Evolutionary conservation across 2,888 invertebrate species (phyloP).

Genomic region (Himalopsyche tibetana): DNA sequence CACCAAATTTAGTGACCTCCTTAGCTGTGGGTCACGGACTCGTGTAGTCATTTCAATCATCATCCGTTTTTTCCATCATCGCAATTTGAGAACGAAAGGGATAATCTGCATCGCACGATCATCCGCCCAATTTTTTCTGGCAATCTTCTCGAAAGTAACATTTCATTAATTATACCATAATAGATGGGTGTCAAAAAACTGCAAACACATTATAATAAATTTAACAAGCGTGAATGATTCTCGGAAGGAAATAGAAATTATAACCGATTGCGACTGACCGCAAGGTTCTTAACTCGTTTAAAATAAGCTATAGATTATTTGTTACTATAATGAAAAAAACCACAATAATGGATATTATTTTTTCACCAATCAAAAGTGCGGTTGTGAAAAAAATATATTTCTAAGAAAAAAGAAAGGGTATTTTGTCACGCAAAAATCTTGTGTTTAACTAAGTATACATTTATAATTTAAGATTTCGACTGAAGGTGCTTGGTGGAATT

Average conservation of each 20-base stretch:
- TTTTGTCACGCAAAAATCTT: no score
- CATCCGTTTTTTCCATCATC: not conserved
- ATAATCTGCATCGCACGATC: conserved; percentile 19
- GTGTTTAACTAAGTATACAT: no score
- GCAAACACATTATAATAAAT: not conserved
- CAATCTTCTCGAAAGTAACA: not conserved
- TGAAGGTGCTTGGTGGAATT: no score
- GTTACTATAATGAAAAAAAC: no score
- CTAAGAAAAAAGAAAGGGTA: no score
- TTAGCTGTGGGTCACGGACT: conserved; percentile 28
- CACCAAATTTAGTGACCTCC: not conserved
- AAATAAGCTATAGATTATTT: no score
- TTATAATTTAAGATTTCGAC: no score
- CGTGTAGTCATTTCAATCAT: not conserved
- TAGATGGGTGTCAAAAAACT: not conserved
- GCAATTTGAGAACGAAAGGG: not conserved
- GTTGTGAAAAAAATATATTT: no score
- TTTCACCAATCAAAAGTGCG: no score
- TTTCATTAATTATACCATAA: conserved; percentile 4
- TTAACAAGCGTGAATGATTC: not conserved
- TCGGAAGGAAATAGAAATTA: conserved; percentile 20
- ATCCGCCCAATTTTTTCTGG: not conserved
- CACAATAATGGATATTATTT: no score
- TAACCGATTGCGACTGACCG: not conserved
- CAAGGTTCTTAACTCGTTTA: not conserved